These are phyloP conservation scores for Diploptera punctata DNA, from an alignment of 2,888 invertebrate genomes.

Conservation along the genomic window DNA sequence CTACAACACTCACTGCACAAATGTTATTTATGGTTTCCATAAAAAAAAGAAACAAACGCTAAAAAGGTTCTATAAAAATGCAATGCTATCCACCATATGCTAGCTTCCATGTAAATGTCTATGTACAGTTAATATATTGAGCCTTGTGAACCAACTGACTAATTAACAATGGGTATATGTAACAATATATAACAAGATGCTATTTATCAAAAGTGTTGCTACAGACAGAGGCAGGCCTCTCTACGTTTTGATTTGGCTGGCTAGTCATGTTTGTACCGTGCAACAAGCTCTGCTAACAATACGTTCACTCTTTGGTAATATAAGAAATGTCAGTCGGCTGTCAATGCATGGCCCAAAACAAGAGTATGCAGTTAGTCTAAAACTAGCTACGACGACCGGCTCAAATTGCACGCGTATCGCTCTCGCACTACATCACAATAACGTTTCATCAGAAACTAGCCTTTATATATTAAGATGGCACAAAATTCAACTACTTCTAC, in stretches of 20 bases:
- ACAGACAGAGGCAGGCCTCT: conserved; percentile 38
- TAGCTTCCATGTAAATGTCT: conserved; percentile 33
- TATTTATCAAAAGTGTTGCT: conserved; percentile 46
- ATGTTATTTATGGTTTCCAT: conserved; percentile 37
- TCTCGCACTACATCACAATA: conserved; percentile 7
- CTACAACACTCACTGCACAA: conserved; percentile 40
- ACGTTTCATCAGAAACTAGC: neutral
- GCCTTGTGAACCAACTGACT: conserved; percentile 45
- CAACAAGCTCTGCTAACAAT: conserved; percentile 42
- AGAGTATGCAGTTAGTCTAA: conserved; percentile 25
- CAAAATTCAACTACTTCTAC: conserved; percentile 18
- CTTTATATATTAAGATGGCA: conserved; percentile 6
- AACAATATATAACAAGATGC: conserved; percentile 47
- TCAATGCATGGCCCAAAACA: conserved; percentile 24
- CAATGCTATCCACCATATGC: conserved; percentile 36
- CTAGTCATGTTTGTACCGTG: conserved; percentile 43
- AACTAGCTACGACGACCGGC: neutral
- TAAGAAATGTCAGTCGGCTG: conserved; percentile 36
- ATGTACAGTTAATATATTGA: conserved; percentile 44
- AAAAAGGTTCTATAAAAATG: conserved; percentile 44
- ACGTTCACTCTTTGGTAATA: conserved; percentile 44
- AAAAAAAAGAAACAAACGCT: conserved; percentile 41
- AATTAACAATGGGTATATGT: conserved; percentile 46
- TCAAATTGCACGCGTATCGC: neutral
- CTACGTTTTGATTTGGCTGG: conserved; percentile 45